A percentile compares a stretch with the other conserved stretches of the same genome.
Evolutionary conservation across 2,797 vertebrate genomes (phyloP).

Genomic region (Syngnathus acus): DNA sequence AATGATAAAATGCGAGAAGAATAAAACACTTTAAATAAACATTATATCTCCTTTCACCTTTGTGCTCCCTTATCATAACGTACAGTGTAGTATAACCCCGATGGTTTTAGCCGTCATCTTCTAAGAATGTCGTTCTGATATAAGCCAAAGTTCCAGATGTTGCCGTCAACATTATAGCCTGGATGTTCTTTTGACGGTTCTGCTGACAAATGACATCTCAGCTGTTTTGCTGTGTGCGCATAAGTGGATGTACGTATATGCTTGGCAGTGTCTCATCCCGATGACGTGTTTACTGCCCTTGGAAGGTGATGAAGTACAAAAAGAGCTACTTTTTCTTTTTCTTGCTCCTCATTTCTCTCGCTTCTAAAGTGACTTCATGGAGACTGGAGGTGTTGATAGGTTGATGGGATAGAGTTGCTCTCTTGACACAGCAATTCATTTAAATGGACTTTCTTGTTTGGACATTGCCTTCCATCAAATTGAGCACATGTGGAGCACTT

Average conservation of each 20-base stretch:
- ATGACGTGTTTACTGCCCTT: slow-evolving; percentile 29
- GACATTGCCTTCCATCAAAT: not conserved
- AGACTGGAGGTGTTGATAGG: slow-evolving; percentile 17
- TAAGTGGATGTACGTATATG: not conserved
- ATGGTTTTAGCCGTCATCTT: too few relatives aligned
- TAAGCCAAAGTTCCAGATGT: slow-evolving; percentile 1
- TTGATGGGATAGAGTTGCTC: slow-evolving; percentile 7
- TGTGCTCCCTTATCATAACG: not conserved
- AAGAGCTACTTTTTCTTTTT: slow-evolving; percentile 8
- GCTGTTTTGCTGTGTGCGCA: not conserved
- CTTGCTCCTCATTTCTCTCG: not conserved
- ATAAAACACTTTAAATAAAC: not conserved
- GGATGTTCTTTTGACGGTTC: not conserved
- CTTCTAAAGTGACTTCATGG: slow-evolving; percentile 30
- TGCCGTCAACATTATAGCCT: not conserved
- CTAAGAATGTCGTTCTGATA: not conserved
- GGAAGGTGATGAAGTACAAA: slow-evolving; percentile 39
- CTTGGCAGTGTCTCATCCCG: slow-evolving; percentile 25
- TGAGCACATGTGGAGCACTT: not conserved
- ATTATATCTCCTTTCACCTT: not conserved
- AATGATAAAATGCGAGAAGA: too few relatives aligned
- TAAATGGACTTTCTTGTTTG: slow-evolving; percentile 8
- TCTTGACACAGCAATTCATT: slow-evolving; percentile 12
- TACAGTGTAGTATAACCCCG: not conserved
- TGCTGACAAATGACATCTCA: not conserved